Base-by-base conservation (phyloP, 2,888 invertebrate species). In the Orthosia gothica region DNA sequence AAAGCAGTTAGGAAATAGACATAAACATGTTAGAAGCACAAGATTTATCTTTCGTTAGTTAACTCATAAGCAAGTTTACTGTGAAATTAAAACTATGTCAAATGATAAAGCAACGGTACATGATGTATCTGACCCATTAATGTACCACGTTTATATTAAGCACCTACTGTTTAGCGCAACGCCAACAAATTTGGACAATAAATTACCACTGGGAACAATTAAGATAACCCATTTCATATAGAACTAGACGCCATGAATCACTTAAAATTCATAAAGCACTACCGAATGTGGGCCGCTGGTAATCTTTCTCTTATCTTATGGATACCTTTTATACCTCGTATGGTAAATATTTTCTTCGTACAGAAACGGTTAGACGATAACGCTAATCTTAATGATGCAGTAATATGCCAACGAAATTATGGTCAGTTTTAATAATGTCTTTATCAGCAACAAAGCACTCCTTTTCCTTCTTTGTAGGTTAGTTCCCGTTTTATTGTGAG, bases 311-410 rank as follows among this genome's bases (percentile, higher is more conserved):
- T 93, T 94, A 95, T 95, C 95, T 92, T 76, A 85, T 79, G 87
- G 86, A 92, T 90, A 90, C 89, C 85, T 90, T 89, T 88, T 82
- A 81, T 83, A 89, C 90, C 89, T 87, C 86, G 87, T 93, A 91
- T 92, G 88, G 91, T 93, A 91, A 91, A 92, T 91, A 92, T 93
- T 93, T 93, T 90, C 89, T 88, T 88, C 89, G 85, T 81, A 90
- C 87, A 89, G 89, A 90, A 93, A 92, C 91, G 91, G 92, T 90
- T 89, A 81, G 79, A 86, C 89, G 95, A 94, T 95, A 94, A 92
- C 86, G 84, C 82, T 84, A 92, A 95, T 95, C 95, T 95, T 92
- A 95, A 95, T 93, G 91, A 90, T 89, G 88, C 84, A 89, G 90
- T 94, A 91, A 91, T 93, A 92, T 87, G 83, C 77, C 87, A 89